Base-by-base conservation (phyloP, 2,113 vertebrate genomes). In the Patagioenas fasciata region DNA sequence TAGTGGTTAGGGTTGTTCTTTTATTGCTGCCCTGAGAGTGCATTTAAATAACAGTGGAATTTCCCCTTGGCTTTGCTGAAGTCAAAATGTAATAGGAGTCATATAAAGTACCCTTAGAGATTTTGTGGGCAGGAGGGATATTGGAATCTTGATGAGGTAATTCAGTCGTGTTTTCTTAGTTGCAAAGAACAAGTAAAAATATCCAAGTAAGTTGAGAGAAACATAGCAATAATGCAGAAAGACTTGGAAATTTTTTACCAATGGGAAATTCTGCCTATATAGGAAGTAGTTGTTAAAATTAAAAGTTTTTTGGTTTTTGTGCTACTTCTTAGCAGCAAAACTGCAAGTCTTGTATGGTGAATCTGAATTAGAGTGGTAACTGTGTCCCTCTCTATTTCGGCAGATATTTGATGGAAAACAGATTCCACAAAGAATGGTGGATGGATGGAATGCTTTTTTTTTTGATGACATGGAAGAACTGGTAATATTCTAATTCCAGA, bases 401-500 rank as follows among this genome's bases (percentile, higher is more conserved):
- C 96, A 99, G 99, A 99, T 99, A 95, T 99, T 99, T 95, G 99
- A 99, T 92, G 99, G 99, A 72, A 97, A 98, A 80, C 96, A 97
- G 31, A 98, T 98, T 88, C 99, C 99, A 64, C 98, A 99, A 97
- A 98, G 98, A 95, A 99, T 99, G 99, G 99, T 99, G 56, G 99
- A 99, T 91, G 99, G 99, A 83, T 99, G 99, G 99, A 99, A 99
- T 87, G 99, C 99, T 1, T 99, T 98, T 98, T 99, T 99, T 94
- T 99, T 99, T 91, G 98, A 99, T 93, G 98, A 99, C 95, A 98
- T 98, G 40, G 98, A 99, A 67, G 98, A 99, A 92, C 91, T 99
- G 99, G 99, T 99, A 98, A 98, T 98, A 51, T 15, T 93, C 8
- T 79, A 60, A 91, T 77, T 92, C 69, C 74, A 56, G 50, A 91